phyloP scores from a whole-genome alignment of 2,113 vertebrate genomes.

The Helogale parvula region DNA sequence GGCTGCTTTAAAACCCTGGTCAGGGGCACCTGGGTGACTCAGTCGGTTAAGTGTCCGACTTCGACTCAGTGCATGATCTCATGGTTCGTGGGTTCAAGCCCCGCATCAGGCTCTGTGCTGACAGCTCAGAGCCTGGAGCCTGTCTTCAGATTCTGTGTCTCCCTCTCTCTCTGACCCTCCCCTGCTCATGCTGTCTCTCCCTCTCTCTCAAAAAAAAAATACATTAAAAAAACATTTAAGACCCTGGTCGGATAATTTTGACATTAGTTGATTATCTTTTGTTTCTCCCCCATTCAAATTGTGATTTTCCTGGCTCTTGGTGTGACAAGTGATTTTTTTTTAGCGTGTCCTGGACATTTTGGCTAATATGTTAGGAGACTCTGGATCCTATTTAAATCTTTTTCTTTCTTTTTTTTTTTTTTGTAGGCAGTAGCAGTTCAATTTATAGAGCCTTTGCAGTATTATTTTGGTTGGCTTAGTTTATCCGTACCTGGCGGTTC shows the following conservation, averaged over 20 bases:
- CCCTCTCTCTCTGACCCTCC: too few relatives aligned
- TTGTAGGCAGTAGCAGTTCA: not conserved
- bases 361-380: not conserved
- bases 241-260: not conserved
- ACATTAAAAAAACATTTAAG: not conserved
- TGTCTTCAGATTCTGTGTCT: too few relatives aligned
- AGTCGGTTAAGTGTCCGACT: too few relatives aligned
- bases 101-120: too few relatives aligned
- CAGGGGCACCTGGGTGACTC: not conserved
- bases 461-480: not conserved
- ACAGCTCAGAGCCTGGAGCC: too few relatives aligned
- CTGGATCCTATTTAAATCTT: not conserved
- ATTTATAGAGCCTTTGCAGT: not conserved
- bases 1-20: not conserved
- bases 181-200: too few relatives aligned
- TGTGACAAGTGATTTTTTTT: not conserved
- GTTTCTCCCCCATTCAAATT: not conserved
- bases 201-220: too few relatives aligned
- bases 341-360: not conserved
- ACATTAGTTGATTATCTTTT: not conserved
- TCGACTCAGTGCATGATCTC: too few relatives aligned
- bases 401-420: not conserved
- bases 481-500: not conserved
- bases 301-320: not conserved
- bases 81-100: too few relatives aligned